Conservation (phyloP, 2,888 invertebrate species). For the Tuberolachnus salignus region DNA sequence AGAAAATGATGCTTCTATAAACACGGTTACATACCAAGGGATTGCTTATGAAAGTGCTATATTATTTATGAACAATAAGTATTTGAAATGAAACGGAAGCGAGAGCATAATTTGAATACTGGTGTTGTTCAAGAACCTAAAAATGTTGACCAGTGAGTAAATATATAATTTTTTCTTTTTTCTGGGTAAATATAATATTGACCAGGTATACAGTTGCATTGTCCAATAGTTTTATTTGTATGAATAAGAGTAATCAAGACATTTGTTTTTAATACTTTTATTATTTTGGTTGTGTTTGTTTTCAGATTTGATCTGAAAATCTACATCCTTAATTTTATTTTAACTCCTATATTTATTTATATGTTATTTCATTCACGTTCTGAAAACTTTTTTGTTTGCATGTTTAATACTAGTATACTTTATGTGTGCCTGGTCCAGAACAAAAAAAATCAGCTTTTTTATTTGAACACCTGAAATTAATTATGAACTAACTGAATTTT, state of each 20-base stretch:
- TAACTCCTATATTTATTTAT: slow-evolving; percentile 31
- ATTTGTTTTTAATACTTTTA: slow-evolving; percentile 41
- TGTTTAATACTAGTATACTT: slow-evolving; percentile 45
- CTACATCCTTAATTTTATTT: slow-evolving; percentile 43
- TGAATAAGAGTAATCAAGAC: slow-evolving; percentile 25
- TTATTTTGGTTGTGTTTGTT: slow-evolving; percentile 43
- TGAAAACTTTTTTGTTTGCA: slow-evolving; percentile 35
- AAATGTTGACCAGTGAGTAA: slow-evolving; percentile 45
- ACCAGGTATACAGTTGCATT: slow-evolving; percentile 52
- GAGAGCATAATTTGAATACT: slow-evolving; percentile 48
- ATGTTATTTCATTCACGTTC: slow-evolving; percentile 28
- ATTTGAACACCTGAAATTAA: background rate
- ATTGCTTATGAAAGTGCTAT: slow-evolving; percentile 28
- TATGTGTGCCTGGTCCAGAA: slow-evolving; percentile 56
- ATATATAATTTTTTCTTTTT: slow-evolving; percentile 16
- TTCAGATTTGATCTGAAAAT: slow-evolving; percentile 52
- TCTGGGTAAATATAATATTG: slow-evolving; percentile 36
- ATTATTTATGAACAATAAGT: slow-evolving; percentile 48
- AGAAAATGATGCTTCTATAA: slow-evolving; percentile 4
- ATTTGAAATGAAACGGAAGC: slow-evolving; percentile 52
- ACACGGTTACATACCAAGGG: slow-evolving; percentile 39
- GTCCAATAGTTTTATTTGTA: slow-evolving; percentile 48
- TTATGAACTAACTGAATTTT: background rate
- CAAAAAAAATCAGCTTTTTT: slow-evolving; percentile 2
- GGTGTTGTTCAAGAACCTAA: slow-evolving; percentile 51